A percentile compares a stretch with the other conserved stretches of the same genome.
These are phyloP conservation scores for Protobothrops mucrosquamatus DNA, from an alignment of 2,113 vertebrate genomes.

Conservation along the genomic window DNA sequence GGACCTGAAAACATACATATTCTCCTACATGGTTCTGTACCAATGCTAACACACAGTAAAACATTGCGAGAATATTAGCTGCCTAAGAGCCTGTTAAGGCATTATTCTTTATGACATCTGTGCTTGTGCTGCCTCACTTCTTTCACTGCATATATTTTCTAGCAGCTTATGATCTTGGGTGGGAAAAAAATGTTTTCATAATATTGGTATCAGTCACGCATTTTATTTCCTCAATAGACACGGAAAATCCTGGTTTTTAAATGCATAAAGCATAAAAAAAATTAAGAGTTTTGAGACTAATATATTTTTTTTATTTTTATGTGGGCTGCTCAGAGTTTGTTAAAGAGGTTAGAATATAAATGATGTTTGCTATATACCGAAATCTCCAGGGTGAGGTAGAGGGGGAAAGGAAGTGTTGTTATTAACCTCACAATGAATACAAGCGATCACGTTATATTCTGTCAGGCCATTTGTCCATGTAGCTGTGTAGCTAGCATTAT, in stretches of 20 bases:
- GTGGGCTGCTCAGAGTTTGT: neutral
- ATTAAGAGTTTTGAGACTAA: neutral
- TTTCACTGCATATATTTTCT: constrained; percentile 9
- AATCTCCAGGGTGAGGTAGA: neutral
- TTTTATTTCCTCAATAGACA: neutral
- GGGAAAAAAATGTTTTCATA: neutral
- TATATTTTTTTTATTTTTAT: neutral
- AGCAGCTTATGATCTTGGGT: neutral
- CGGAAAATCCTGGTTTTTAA: neutral
- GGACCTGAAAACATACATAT: constrained; percentile 20
- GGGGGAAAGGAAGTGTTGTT: neutral
- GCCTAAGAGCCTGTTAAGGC: neutral
- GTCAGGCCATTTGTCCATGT: neutral
- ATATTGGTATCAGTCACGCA: neutral
- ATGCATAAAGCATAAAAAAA: neutral
- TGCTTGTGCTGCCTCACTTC: neutral
- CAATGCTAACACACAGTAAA: constrained; percentile 11
- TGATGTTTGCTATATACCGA: neutral
- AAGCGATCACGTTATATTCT: neutral
- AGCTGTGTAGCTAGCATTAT: neutral
- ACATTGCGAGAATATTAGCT: neutral
- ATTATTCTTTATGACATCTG: neutral
- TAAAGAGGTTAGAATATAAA: neutral
- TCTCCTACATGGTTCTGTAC: constrained; percentile 4
- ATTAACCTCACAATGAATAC: neutral